A percentile compares a stretch with the other conserved stretches of the same genome.
These are phyloP conservation scores for Frankliniella fusca DNA, from an alignment of 2,888 invertebrate species.

Conservation along the genomic window DNA sequence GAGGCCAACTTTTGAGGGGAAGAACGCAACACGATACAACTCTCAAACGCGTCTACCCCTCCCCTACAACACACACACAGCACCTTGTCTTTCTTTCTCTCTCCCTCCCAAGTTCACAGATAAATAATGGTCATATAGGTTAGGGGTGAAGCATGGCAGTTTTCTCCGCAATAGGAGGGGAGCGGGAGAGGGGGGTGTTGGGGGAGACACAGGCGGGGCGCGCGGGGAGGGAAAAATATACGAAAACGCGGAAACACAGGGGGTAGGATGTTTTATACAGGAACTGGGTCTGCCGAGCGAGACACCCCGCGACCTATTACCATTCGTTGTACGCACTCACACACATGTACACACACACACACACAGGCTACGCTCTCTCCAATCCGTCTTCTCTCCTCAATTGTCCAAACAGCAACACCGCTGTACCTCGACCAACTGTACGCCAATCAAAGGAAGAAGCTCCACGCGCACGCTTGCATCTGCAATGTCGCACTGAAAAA, in stretches of 20 bases:
- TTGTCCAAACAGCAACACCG: background rate
- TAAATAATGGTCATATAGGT: constrained; percentile 23
- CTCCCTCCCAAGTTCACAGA: background rate
- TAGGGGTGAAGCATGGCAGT: constrained; percentile 1
- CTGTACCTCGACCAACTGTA: background rate
- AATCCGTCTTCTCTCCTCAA: background rate
- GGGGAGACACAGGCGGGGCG: too few relatives aligned
- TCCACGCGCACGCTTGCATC: too few relatives aligned
- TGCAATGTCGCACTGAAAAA: too few relatives aligned
- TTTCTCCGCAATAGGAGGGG: background rate
- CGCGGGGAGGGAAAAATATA: background rate
- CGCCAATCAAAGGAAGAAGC: too few relatives aligned
- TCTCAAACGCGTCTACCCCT: too few relatives aligned
- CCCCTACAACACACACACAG: background rate
- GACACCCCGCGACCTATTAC: constrained; percentile 10
- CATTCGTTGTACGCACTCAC: background rate
- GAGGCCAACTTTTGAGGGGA: too few relatives aligned
- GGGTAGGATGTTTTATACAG: constrained; percentile 15
- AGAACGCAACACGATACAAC: too few relatives aligned
- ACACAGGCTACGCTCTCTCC: background rate
- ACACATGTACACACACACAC: background rate
- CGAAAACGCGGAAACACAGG: background rate
- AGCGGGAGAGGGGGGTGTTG: background rate
- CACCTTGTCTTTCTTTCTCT: background rate
- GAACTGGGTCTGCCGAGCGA: background rate